Evolutionary conservation across 1,140 invertebrate genomes (phyloP), one percentile per base, ranked within the genome.

Genomic region (Drosophila busckii): DNA sequence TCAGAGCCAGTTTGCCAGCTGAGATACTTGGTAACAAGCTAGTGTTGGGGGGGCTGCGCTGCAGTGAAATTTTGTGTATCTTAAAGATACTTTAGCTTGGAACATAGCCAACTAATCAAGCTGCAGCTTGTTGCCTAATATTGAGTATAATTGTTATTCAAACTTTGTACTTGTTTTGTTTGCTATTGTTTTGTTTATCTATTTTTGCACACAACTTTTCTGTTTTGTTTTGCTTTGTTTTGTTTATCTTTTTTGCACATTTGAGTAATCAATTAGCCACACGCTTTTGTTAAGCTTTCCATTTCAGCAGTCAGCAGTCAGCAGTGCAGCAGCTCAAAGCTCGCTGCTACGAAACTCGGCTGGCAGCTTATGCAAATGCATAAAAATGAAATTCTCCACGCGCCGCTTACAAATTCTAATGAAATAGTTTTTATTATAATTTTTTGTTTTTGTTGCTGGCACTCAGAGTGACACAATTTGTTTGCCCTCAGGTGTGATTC

Each of bases 401-500:
- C 19, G n/a, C 44, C 67, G 28, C 44, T 71, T 52, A 54, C 44
- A 71, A 68, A 73, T 78, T 78, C 71, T 80, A 80, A 73, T 68
- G 63, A 71, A 80, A 60, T 55, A 31, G 10, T 22, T 40, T 9
- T 13, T 20, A 4, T 19, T 3, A 4, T 3, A 16, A 15, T 26
- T 28, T 13, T 19, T 9, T 35, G 1, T 10, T 42, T 25, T 34
- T 48, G 17, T 17, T 6, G 13, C 15, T 44, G n/a, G 34, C 75
- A 65, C 75, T 70, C 55, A 75, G 44, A 75, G 69, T 55, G 69
- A 66, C 75, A 80, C 75, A 69, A 80, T 82, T 80, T 32, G 42
- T 38, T 82, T 75, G 75, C 75, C 75, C 75, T 82, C 46, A 75
- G 75, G 75, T 82, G 69, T 82, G 31, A 54, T 65, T 60, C 25